Percentiles rank a stretch among this genome's conserved stretches.
phyloP scores from a whole-genome alignment of 2,888 invertebrate species.

The Nomada fabriciana region DNA sequence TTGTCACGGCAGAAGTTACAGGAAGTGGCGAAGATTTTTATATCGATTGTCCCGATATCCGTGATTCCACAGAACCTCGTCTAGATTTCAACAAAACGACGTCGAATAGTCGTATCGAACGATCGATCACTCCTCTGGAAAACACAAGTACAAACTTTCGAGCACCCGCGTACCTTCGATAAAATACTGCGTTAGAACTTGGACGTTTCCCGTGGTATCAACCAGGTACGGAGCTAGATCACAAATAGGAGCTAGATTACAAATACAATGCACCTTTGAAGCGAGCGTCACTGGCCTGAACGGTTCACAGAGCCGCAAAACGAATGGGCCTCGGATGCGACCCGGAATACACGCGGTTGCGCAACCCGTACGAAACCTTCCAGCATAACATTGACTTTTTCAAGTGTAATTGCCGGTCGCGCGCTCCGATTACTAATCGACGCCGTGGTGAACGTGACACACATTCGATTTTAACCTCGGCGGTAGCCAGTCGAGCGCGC shows the following conservation, averaged over 20 bases:
- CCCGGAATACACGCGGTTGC: slow-evolving; percentile 56
- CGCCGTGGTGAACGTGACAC: slow-evolving; percentile 70
- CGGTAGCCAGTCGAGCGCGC: slow-evolving; percentile 32
- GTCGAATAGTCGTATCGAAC: background rate
- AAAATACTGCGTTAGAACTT: background rate
- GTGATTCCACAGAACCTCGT: background rate
- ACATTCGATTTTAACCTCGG: slow-evolving; percentile 68
- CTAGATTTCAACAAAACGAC: background rate
- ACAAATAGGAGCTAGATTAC: slow-evolving; percentile 12
- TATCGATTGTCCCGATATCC: background rate
- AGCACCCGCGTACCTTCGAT: background rate
- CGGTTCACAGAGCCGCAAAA: slow-evolving; percentile 39
- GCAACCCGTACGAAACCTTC: slow-evolving; percentile 64
- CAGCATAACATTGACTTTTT: slow-evolving; percentile 73
- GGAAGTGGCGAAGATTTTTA: background rate
- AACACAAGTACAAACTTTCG: background rate
- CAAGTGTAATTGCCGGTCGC: slow-evolving; percentile 69
- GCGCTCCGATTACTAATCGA: slow-evolving; percentile 73
- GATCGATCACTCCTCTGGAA: background rate
- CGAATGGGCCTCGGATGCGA: background rate
- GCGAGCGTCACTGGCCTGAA: background rate
- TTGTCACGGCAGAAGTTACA: background rate
- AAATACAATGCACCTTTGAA: slow-evolving; percentile 11
- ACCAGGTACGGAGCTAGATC: background rate
- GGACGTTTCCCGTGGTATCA: background rate